Conservation (phyloP, 2,888 invertebrate genomes). For the Cephalotes varians region DNA sequence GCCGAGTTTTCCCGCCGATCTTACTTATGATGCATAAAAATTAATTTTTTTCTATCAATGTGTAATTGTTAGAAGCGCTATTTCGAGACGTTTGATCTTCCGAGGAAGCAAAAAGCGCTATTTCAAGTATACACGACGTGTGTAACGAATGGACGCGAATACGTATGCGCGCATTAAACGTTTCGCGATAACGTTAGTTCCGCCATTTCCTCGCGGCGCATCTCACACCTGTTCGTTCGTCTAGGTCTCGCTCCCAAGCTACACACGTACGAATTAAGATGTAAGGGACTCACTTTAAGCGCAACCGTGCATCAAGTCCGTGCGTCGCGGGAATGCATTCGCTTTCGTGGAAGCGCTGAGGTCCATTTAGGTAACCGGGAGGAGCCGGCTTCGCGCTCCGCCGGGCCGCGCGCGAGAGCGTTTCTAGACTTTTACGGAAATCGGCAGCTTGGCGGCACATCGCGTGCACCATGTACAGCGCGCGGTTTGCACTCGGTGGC, state of each 20-base stretch:
- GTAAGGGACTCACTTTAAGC: constrained; percentile 68
- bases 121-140: neutral
- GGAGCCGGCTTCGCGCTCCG: constrained; percentile 65
- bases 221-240: constrained; percentile 44
- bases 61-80: neutral
- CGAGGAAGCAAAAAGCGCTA: neutral
- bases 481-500: constrained; percentile 61
- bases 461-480: constrained; percentile 69
- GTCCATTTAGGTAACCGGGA: constrained; percentile 72
- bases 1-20: neutral
- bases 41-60: neutral
- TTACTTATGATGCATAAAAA: neutral
- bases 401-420: constrained; percentile 71
- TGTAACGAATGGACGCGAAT: constrained; percentile 34
- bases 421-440: constrained; percentile 82
- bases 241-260: constrained; percentile 23
- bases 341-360: constrained; percentile 76
- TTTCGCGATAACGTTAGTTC: constrained; percentile 47
- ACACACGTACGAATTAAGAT: constrained; percentile 72
- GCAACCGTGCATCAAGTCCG: constrained; percentile 16
- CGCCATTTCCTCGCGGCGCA: constrained; percentile 40
- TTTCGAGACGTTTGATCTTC: neutral
- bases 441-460: constrained; percentile 78
- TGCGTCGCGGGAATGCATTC: constrained; percentile 46
- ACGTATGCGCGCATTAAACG: constrained; percentile 22